These are phyloP conservation scores for Cryptoblepharus egeriae DNA, from an alignment of 2,797 vertebrate species.

Conservation along the genomic window DNA sequence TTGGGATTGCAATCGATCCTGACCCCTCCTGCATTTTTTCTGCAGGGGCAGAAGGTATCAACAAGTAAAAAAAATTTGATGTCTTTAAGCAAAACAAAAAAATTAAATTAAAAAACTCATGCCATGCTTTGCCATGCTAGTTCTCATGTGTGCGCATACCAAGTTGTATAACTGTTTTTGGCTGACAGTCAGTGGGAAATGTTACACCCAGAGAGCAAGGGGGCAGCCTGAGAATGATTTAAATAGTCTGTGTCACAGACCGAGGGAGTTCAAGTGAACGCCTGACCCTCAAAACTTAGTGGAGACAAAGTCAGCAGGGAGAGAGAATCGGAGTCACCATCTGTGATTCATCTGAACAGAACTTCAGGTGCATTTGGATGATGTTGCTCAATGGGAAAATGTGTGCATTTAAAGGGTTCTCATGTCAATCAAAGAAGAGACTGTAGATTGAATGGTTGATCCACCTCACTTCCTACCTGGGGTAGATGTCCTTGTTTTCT, in stretches of 20 bases:
- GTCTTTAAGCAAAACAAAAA: constrained; percentile 58
- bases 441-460: neutral
- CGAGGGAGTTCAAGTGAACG: neutral
- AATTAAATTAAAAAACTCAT: constrained; percentile 35
- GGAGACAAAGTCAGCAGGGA: neutral
- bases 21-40: constrained; percentile 43
- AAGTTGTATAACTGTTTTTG: constrained; percentile 54
- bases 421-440: neutral
- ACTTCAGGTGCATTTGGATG: no score
- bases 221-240: constrained; percentile 41
- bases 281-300: constrained; percentile 12
- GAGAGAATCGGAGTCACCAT: neutral
- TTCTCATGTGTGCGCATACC: constrained; percentile 42
- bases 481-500: neutral
- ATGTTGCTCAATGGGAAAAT: neutral
- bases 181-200: constrained; percentile 45
- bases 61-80: constrained; percentile 37
- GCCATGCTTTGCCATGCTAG: constrained; percentile 40
- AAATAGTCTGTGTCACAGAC: constrained; percentile 30
- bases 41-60: constrained; percentile 19
- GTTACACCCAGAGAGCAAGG: constrained; percentile 23
- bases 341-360: neutral
- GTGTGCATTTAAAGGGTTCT: neutral
- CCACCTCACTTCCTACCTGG: neutral
- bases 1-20: constrained; percentile 50